Evolutionary conservation across 2,113 vertebrate species (phyloP).

Genomic region (Vicugna pacos): DNA sequence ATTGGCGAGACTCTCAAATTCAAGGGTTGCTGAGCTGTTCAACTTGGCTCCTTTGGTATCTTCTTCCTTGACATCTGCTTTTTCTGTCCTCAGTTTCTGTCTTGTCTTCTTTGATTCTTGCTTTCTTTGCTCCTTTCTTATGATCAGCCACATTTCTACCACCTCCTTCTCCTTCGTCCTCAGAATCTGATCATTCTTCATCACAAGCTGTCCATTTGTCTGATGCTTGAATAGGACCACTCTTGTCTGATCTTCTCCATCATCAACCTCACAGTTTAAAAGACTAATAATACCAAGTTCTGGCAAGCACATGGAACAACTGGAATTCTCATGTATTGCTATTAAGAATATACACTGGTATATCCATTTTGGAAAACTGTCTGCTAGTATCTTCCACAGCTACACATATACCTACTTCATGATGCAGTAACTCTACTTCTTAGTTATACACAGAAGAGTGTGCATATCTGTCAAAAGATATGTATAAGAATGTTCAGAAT

Average conservation of each 20-base stretch:
- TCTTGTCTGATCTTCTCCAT: too few relatives aligned
- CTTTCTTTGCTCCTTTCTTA: conserved; percentile 94
- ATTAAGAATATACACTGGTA: neutral
- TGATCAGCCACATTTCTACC: conserved; percentile 93
- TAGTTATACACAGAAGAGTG: neutral
- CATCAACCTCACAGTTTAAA: neutral
- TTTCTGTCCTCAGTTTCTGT: conserved; percentile 94
- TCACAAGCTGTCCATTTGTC: conserved; percentile 97
- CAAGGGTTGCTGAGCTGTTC: conserved; percentile 93
- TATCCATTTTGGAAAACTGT: neutral
- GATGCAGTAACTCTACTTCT: neutral
- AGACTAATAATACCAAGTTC: neutral
- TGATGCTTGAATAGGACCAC: conserved; percentile 88
- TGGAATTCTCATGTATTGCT: conserved; percentile 4
- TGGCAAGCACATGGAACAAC: neutral
- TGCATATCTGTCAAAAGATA: neutral
- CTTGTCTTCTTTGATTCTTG: conserved; percentile 94
- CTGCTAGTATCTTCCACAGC: neutral
- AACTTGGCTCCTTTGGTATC: too few relatives aligned
- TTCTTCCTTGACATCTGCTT: conserved; percentile 74
- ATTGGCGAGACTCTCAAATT: conserved; percentile 83
- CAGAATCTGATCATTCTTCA: conserved; percentile 97
- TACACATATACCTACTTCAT: neutral
- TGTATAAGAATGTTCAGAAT: neutral
- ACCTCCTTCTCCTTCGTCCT: conserved; percentile 96